Evolutionary conservation across 2,797 vertebrate genomes (phyloP).

Genomic region (Linurgus olivaceus): DNA sequence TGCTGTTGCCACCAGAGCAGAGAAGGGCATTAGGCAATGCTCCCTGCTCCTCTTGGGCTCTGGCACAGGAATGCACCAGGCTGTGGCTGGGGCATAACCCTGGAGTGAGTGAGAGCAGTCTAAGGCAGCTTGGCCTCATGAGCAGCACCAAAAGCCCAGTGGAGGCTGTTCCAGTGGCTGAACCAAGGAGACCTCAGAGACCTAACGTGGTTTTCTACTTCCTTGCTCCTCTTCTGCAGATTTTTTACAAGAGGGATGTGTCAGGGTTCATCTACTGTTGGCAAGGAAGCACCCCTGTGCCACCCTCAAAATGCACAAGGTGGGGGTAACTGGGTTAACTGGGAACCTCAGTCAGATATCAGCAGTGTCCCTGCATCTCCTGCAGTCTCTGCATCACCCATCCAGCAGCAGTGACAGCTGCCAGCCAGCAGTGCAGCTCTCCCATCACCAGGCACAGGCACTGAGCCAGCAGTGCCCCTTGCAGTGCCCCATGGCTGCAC

Average conservation of each 20-base stretch:
- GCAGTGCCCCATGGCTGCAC: background rate
- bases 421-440: background rate
- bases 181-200: background rate
- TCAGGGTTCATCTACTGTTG: background rate
- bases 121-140: background rate
- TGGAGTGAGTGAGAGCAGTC: background rate
- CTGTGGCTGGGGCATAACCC: background rate
- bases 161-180: background rate
- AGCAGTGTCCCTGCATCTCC: background rate
- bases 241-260: background rate
- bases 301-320: background rate
- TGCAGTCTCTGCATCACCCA: background rate
- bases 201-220: background rate
- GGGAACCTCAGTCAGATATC: background rate
- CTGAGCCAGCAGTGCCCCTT: background rate
- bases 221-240: background rate
- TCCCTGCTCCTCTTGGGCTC: background rate
- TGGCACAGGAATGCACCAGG: background rate
- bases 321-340: background rate
- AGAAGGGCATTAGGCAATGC: background rate
- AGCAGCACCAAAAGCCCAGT: background rate
- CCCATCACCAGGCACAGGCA: background rate
- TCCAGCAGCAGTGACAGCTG: background rate
- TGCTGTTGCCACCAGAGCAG: background rate
- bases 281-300: background rate